Evolutionary conservation across 1,140 invertebrate genomes (phyloP), one percentile per base, ranked within the genome.

Genomic region (Aphidius ervi): DNA sequence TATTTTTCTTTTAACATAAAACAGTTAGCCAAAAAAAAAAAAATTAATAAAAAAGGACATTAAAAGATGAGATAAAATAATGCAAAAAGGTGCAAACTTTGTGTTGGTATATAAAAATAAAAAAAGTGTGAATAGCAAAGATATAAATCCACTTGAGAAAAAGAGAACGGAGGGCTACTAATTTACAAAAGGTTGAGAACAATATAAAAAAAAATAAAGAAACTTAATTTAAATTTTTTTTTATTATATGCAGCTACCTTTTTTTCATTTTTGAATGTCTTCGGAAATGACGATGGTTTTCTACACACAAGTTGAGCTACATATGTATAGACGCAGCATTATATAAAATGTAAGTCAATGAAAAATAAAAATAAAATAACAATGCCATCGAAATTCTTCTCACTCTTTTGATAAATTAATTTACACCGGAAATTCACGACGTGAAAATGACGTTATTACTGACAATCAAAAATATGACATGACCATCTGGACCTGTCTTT

Each of bases 381-480:
- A 42, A 54, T 16, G 16, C 16, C 16, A 16, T 46, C 16, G 42
- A 23, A 31, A 31, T 31, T 31, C 50, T 69, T 9, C 46, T 45
- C 42, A 41, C n/a, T n/a, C 46, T 40, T 45, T 47, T 74, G 73
- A 75, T 75, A 74, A 74, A 75, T 75, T 75, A 74, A 75, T 75
- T 75, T 72, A 65, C 69, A 70, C 73, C 68, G 72, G 74, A 74
- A 75, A 71, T 65, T 59, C 46, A 71, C 72, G 73, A 74, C 74
- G 68, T 64, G 68, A 65, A 74, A 74, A 74, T 72, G 66, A 69
- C 72, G 72, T 68, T 65, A 68, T 75, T 74, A 75, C 67, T 59
- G 56, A 65, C 67, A 58, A 58, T 53, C 56, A 56, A 59, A 9
- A 37, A 5, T 20, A 20, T 49, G 48, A 37, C 7, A 16, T 41